Evolutionary conservation across 2,797 vertebrate species (phyloP).

Genomic region (Spea hammondii): DNA sequence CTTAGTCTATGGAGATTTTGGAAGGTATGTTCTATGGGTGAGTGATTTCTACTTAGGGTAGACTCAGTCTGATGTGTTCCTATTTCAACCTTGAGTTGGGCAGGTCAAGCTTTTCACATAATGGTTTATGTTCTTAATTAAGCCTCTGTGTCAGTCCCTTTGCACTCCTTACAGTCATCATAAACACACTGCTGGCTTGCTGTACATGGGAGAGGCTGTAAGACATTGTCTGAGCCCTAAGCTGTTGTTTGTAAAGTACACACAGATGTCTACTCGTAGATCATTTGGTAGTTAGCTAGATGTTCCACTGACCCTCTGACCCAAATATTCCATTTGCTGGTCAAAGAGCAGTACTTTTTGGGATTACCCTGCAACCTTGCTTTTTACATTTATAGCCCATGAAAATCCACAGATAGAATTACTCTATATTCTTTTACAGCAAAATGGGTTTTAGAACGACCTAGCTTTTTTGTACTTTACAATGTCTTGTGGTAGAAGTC

Average conservation of each 20-base stretch:
- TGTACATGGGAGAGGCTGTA: constrained; percentile 43
- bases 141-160: constrained; percentile 49
- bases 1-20: not conserved
- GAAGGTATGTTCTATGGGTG: constrained; percentile 10
- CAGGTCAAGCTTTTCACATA: constrained; percentile 31
- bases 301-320: constrained; percentile 38
- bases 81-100: constrained; percentile 39
- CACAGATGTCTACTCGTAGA: constrained; percentile 50
- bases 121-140: constrained; percentile 52
- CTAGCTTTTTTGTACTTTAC: too few species aligned
- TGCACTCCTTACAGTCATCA: constrained; percentile 48
- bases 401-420: too few species aligned
- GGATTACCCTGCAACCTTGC: not conserved
- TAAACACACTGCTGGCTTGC: constrained; percentile 47
- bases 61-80: constrained; percentile 30
- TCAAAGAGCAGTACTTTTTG: constrained; percentile 20
- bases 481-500: too few species aligned
- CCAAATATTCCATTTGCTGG: constrained; percentile 38
- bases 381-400: not conserved
- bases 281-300: constrained; percentile 33
- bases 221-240: constrained; percentile 45
- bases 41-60: constrained; percentile 30
- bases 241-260: constrained; percentile 50
- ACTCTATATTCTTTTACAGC: too few species aligned
- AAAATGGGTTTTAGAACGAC: too few species aligned